phyloP scores from a whole-genome alignment of 1,140 invertebrate genomes.

The Zaprionus ornatus region DNA sequence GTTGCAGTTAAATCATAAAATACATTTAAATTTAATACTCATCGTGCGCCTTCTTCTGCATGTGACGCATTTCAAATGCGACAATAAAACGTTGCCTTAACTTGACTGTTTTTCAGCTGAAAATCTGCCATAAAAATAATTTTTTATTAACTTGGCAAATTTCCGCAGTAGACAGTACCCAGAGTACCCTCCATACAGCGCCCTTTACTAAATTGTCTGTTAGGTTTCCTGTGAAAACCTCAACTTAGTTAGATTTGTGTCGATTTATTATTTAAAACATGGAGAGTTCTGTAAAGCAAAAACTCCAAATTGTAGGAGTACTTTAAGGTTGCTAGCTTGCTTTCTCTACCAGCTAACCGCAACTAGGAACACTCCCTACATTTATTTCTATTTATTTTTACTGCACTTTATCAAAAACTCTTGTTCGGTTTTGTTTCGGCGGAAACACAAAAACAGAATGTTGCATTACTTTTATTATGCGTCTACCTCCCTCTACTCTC shows the following conservation, averaged over 20 bases:
- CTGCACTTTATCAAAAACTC: slow-evolving; percentile 29
- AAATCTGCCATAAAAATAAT: neutral
- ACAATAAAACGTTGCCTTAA: neutral
- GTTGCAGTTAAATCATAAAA: neutral
- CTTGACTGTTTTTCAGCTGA: neutral
- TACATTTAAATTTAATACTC: slow-evolving; percentile 6
- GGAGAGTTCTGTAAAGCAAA: neutral
- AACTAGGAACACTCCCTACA: neutral
- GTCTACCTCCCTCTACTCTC: neutral
- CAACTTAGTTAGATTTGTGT: neutral
- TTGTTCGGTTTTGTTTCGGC: slow-evolving; percentile 29
- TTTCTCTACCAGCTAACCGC: neutral
- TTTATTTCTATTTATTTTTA: slow-evolving; percentile 15
- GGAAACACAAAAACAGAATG: slow-evolving; percentile 13
- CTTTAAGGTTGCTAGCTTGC: neutral
- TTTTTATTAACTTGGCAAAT: slow-evolving; percentile 3
- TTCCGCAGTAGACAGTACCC: neutral
- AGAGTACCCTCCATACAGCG: neutral
- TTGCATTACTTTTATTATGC: slow-evolving; percentile 44
- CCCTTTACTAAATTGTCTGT: neutral
- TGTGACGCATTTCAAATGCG: slow-evolving; percentile 2
- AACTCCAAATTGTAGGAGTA: neutral
- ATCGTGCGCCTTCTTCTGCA: neutral
- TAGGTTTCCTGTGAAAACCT: neutral
- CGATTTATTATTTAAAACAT: neutral